A percentile compares a stretch with the other conserved stretches of the same genome.
Evolutionary conservation across 1,140 invertebrate genomes (phyloP).

Genomic region (Sminthurinus signatus): DNA sequence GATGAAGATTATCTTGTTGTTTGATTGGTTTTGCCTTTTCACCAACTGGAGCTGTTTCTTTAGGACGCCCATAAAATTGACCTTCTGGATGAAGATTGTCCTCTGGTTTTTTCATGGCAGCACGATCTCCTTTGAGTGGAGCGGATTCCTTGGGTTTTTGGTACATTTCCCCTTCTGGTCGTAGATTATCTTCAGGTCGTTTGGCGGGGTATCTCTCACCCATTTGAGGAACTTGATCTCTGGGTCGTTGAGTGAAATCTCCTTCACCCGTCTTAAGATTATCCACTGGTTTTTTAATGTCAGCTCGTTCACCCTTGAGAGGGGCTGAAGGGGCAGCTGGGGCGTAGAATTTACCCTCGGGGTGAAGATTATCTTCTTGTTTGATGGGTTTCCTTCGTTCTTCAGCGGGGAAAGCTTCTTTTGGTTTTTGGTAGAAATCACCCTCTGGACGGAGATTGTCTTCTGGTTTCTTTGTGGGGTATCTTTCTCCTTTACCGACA

Average conservation of each 20-base stretch:
- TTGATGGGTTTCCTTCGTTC: conserved; percentile 41
- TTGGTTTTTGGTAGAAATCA: conserved; percentile 48
- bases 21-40: conserved; percentile 49
- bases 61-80: conserved; percentile 47
- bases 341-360: conserved; percentile 52
- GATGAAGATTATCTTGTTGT: conserved; percentile 47
- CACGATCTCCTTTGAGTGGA: conserved; percentile 49
- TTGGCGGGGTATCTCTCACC: conserved; percentile 48
- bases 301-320: conserved; percentile 48
- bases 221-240: conserved; percentile 16
- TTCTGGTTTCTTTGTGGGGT: conserved; percentile 51
- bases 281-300: conserved; percentile 49
- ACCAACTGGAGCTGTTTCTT: conserved; percentile 44
- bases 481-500: conserved; percentile 46
- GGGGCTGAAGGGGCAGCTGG: conserved; percentile 17
- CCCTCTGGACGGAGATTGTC: conserved; percentile 54
- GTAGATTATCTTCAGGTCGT: conserved; percentile 44
- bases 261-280: conserved; percentile 49
- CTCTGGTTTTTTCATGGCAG: conserved; percentile 52
- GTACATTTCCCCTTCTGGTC: conserved; percentile 42
- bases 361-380: conserved; percentile 50
- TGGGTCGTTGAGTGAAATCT: conserved; percentile 19
- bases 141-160: not conserved
- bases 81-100: conserved; percentile 59
- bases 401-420: conserved; percentile 27